Evolutionary conservation across 2,888 invertebrate species (phyloP).

Genomic region (Chirona hameri): DNA sequence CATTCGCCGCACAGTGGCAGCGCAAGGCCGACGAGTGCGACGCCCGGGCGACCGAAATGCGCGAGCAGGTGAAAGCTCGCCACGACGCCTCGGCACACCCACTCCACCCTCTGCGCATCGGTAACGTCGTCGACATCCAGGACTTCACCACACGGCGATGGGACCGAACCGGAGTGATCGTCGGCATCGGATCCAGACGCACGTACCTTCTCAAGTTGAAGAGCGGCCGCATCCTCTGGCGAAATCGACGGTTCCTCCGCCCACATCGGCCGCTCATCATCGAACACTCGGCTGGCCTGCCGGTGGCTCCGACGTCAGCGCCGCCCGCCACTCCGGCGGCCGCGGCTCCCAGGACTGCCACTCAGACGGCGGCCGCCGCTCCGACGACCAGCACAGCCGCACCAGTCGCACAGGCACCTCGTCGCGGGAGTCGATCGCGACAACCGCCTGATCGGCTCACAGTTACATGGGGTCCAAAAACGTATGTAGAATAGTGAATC

Average conservation of each 20-base stretch:
- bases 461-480: too few relatives aligned
- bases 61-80: not conserved
- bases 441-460: too few relatives aligned
- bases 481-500: too few relatives aligned
- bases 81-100: not conserved
- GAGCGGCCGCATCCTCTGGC: not conserved
- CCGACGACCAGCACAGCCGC: too few relatives aligned
- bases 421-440: too few relatives aligned
- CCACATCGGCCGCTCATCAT: not conserved
- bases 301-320: too few relatives aligned
- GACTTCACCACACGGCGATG: not conserved
- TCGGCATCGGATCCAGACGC: not conserved
- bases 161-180: not conserved
- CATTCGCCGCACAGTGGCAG: constrained; percentile 23
- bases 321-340: too few relatives aligned
- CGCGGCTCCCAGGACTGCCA: too few relatives aligned
- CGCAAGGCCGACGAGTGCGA: not conserved
- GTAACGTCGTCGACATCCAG: not conserved
- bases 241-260: too few relatives aligned
- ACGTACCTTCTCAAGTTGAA: not conserved
- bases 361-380: too few relatives aligned
- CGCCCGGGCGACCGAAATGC: not conserved
- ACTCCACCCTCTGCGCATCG: not conserved
- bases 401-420: too few relatives aligned
- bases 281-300: too few relatives aligned